phyloP scores from a whole-genome alignment of 2,888 invertebrate species.

The Hofmannophila pseudospretella region DNA sequence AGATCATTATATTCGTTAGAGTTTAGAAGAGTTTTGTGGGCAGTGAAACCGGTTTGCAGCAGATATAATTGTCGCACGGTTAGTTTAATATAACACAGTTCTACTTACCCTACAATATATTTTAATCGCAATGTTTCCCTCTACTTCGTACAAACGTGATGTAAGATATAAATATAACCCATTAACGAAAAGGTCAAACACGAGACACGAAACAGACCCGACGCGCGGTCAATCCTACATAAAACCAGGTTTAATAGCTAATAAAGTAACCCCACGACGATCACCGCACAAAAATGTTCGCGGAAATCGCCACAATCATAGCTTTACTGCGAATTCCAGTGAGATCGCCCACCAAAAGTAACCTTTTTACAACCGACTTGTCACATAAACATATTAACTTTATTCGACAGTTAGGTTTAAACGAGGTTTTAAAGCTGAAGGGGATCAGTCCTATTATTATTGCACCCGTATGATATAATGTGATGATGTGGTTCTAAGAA shows the following conservation, averaged over 20 bases:
- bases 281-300: slow-evolving; percentile 33
- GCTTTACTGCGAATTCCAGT: slow-evolving; percentile 38
- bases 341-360: slow-evolving; percentile 40
- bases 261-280: slow-evolving; percentile 14
- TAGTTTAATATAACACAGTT: no score
- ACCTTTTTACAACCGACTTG: slow-evolving; percentile 44
- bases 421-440: slow-evolving; percentile 32
- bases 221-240: neutral
- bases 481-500: slow-evolving; percentile 30
- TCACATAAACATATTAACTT: slow-evolving; percentile 66
- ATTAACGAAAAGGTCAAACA: neutral
- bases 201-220: neutral
- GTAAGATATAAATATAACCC: no score
- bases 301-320: slow-evolving; percentile 35
- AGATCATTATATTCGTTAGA: no score
- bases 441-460: slow-evolving; percentile 32
- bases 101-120: no score
- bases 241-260: slow-evolving; percentile 7
- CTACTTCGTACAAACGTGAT: no score
- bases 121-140: no score
- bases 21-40: no score
- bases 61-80: no score
- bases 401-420: slow-evolving; percentile 55
- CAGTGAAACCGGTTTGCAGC: no score
- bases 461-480: neutral